phyloP scores from a whole-genome alignment of 2,797 vertebrate species.

The Syndactyla subalaris region DNA sequence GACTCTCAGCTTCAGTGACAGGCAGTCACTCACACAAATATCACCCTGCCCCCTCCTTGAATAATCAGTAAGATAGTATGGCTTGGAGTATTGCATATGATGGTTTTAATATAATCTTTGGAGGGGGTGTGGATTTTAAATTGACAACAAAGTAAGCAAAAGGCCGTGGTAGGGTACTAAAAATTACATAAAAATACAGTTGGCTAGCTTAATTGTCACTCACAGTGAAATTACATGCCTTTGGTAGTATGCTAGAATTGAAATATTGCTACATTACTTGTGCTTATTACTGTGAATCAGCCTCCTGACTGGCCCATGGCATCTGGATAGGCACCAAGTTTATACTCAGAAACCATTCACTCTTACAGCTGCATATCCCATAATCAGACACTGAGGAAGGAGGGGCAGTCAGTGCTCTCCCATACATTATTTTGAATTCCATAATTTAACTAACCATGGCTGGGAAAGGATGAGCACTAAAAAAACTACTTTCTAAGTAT shows the following conservation, averaged over 20 bases:
- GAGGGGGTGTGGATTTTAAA: neutral
- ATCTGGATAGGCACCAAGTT: neutral
- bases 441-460: neutral
- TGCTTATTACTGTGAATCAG: neutral
- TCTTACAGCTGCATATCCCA: neutral
- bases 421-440: neutral
- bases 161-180: neutral
- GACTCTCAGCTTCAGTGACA: neutral
- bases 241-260: neutral
- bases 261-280: neutral
- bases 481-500: neutral
- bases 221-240: neutral
- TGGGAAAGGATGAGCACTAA: neutral
- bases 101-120: neutral
- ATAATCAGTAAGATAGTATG: neutral
- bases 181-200: neutral
- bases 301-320: neutral
- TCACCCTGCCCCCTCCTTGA: neutral
- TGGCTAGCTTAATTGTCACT: neutral
- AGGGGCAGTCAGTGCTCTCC: neutral
- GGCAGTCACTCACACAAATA: neutral
- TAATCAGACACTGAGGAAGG: neutral
- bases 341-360: neutral
- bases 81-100: neutral
- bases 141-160: neutral